Percentiles rank a stretch among this genome's conserved stretches.
Evolutionary conservation across 1,140 invertebrate genomes (phyloP).

Genomic region (Bombyx mori): DNA sequence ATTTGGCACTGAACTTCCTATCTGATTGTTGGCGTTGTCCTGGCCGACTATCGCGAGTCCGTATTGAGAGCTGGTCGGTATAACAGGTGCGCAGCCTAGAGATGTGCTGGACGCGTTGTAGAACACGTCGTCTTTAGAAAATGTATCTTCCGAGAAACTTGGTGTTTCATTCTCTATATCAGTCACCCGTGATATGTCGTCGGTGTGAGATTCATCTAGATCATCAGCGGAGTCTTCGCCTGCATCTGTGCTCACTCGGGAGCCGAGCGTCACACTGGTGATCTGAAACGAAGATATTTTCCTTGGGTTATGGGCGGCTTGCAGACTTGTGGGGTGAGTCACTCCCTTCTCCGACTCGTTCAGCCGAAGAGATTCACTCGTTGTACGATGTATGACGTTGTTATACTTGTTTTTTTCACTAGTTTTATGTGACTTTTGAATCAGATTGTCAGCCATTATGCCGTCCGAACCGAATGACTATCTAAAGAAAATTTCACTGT

Average conservation of each 20-base stretch:
- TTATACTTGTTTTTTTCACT: conserved; percentile 73
- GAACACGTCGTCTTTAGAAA: conserved; percentile 86
- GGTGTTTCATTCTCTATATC: conserved; percentile 88
- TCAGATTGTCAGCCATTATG: conserved; percentile 73
- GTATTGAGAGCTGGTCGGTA: conserved; percentile 87
- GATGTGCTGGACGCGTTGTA: conserved; percentile 83
- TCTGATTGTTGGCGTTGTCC: conserved; percentile 56
- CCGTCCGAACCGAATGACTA: conserved; percentile 71
- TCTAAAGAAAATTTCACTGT: conserved; percentile 72
- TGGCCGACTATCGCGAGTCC: conserved; percentile 83
- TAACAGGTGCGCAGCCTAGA: conserved; percentile 83
- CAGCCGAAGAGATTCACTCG: conserved; percentile 82
- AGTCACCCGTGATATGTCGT: conserved; percentile 86
- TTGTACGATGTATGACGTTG: conserved; percentile 81
- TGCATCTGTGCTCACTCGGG: conserved; percentile 84
- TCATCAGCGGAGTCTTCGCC: conserved; percentile 94
- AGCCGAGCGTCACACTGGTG: conserved; percentile 85
- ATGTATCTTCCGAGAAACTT: conserved; percentile 87
- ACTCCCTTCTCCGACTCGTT: conserved; percentile 74
- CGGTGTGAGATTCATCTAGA: conserved; percentile 93
- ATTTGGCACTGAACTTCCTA: conserved; percentile 66
- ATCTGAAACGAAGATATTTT: conserved; percentile 94
- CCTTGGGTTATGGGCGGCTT: conserved; percentile 74
- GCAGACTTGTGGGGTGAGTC: conserved; percentile 68
- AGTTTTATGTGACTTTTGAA: conserved; percentile 73